Evolutionary conservation across 2,797 vertebrate species (phyloP), one percentile per base, ranked within the genome.

Genomic region (Botia kubotai): DNA sequence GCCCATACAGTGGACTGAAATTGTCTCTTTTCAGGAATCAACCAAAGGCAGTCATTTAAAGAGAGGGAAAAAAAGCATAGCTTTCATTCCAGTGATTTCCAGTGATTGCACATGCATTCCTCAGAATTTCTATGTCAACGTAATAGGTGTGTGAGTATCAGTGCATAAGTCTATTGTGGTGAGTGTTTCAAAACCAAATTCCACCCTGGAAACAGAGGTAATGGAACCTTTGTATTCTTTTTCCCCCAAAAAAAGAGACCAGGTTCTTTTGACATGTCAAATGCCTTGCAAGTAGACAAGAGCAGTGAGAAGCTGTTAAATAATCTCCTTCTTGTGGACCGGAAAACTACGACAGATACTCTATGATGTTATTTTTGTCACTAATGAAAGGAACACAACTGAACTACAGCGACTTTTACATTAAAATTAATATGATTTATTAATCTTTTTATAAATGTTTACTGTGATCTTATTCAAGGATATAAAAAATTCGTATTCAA

Each of bases 41-140:
- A 62, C 76, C 62, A 78, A 70, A 50, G 26, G 17, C 57, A 63
- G n/a, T 62, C 17, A 62, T 78, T 50, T 19, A 26, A 52, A 62
- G 43, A 16, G 23, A 21, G 16, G 19, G 26, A 12, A 23, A 21
- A 60, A 60, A 63, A 63, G 26, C 60, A 63, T 17, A 63, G 55
- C n/a, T 79, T 62, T 79, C 52, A 71, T 78, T 71, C 53, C n/a
- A n/a, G 11, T 62, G 58, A 62, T 62, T 62, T 60, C 48, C 23
- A 50, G 23, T 79, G 46, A 71, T 79, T 72, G 46, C 13, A 19
- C 52, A n/a, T 52, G 48, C 39, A 63, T 63, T 71, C 55, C 50
- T 23, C 11, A 23, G 58, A 50, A 21, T 72, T 33, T 71, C 57
- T n/a, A 52, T 72, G 43, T 63, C 68, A 26, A 17, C 0, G 5